Base-by-base conservation (phyloP, 2,113 vertebrate genomes). In the Scomber colias region DNA sequence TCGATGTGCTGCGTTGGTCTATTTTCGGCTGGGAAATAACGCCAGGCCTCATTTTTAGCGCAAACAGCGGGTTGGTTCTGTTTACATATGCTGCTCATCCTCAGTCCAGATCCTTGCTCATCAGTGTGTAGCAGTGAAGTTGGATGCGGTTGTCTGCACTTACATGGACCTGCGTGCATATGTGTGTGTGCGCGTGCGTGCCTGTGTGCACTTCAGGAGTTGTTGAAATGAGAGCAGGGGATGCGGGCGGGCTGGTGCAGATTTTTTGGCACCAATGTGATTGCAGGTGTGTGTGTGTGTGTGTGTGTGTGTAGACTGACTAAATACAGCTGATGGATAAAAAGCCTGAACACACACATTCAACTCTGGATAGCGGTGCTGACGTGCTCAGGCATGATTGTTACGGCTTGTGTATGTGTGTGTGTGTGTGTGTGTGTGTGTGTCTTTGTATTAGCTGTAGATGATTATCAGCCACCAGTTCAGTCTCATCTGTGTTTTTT, bases 301-400 rank as follows among this genome's bases (percentile, higher is more conserved):
- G 49, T 17, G 56, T 21, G 21, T 27, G 24, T 27, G 24, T 27
- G 24, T 27, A 27, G 21, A 19, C 24, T 59, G 24, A 77, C 80
- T 87, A 67, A 82, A 85, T 69, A 75, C 75, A 85, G 81, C 72
- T 88, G 76, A 82, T 70, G 27, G 75, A 71, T 83, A 7, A 64
- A 81, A 77, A 70, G 27, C 67, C n/a, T 24, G 2, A 70, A 61
- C 66, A 50, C 45, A 48, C 62, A 12, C 16, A 51, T 57, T 62
- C 55, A 75, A 35, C 51, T 44, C 19, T 46, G 69, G 69, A 79
- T 65, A 3, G 69, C 19, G 68, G 75, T 16, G 9, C 49, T 54
- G 75, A 79, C 87, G 35, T 87, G 90, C 83, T 71, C 61, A 62
- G 89, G 51, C 90, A 86, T 63, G 85, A 65, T 16, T 78, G 55